Evolutionary conservation across 2,888 invertebrate species (phyloP).

Genomic region (Cephus nigrinus): DNA sequence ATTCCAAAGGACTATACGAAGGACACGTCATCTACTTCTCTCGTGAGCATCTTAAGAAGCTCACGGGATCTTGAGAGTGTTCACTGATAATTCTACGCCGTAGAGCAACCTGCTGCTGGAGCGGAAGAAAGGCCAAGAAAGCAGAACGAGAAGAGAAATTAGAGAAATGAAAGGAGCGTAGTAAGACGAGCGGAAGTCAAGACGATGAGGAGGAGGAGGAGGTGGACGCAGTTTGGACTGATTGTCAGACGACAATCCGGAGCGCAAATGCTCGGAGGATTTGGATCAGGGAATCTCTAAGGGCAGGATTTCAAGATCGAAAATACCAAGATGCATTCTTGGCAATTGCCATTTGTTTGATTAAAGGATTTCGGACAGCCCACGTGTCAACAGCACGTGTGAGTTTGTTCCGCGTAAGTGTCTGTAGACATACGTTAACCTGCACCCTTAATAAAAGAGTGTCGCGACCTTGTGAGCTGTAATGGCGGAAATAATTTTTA

Average conservation of each 20-base stretch:
- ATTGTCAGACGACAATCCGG: conserved; percentile 55
- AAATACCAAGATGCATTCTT: conserved; percentile 31
- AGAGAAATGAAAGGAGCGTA: conserved; percentile 28
- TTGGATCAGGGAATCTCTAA: conserved; percentile 54
- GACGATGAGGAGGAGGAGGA: conserved; percentile 22
- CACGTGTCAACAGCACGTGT: too few species aligned
- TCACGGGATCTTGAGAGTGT: not conserved
- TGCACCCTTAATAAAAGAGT: too few species aligned
- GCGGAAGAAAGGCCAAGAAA: conserved; percentile 14
- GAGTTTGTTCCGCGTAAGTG: too few species aligned
- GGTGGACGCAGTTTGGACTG: conserved; percentile 36
- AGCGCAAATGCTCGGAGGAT: conserved; percentile 58
- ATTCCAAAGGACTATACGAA: not conserved
- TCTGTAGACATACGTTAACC: too few species aligned
- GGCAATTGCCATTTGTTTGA: conserved; percentile 39
- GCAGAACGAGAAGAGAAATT: conserved; percentile 28
- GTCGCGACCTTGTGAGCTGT: too few species aligned
- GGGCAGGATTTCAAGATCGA: conserved; percentile 52
- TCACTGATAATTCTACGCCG: too few species aligned
- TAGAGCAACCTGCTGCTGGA: not conserved
- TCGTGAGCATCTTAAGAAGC: not conserved
- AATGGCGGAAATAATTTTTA: too few species aligned
- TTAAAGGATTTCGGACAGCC: conserved; percentile 39
- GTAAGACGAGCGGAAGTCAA: conserved; percentile 22
- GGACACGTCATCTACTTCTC: not conserved